Evolutionary conservation across 2,888 invertebrate species (phyloP).

Genomic region (Euphydryas editha): DNA sequence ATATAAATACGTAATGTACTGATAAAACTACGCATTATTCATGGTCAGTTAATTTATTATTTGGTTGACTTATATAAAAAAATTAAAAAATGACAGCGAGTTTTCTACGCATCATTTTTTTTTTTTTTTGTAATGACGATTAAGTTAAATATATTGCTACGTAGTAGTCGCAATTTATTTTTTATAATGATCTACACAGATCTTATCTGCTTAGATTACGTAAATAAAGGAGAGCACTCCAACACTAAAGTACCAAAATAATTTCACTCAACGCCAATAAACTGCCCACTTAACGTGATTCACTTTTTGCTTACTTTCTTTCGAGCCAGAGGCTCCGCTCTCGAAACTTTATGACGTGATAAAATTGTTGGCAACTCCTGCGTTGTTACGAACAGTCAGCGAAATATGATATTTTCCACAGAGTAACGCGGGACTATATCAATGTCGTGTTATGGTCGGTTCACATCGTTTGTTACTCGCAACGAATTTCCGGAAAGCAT

Average conservation of each 20-base stretch:
- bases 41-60: constrained; percentile 23
- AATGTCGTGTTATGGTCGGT: constrained; percentile 39
- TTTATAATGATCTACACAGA: constrained; percentile 39
- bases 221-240: constrained; percentile 63
- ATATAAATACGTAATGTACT: constrained; percentile 39
- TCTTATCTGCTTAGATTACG: constrained; percentile 57
- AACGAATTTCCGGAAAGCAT: constrained; percentile 34
- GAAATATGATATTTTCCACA: constrained; percentile 23
- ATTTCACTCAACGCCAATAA: constrained; percentile 65
- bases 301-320: constrained; percentile 64
- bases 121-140: neutral
- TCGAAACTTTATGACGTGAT: constrained; percentile 63
- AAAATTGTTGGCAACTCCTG: constrained; percentile 63
- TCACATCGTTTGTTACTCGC: constrained; percentile 35
- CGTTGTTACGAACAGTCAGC: constrained; percentile 31
- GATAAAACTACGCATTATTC: constrained; percentile 35
- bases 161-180: constrained; percentile 11
- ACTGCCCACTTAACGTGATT: constrained; percentile 67
- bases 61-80: constrained; percentile 5
- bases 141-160: neutral
- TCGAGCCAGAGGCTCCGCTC: constrained; percentile 45
- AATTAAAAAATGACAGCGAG: neutral
- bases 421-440: constrained; percentile 36
- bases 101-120: too few species aligned
- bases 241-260: constrained; percentile 73